These are phyloP conservation scores for Pelobates cultripes DNA, from an alignment of 2,797 vertebrate genomes.

Conservation along the genomic window DNA sequence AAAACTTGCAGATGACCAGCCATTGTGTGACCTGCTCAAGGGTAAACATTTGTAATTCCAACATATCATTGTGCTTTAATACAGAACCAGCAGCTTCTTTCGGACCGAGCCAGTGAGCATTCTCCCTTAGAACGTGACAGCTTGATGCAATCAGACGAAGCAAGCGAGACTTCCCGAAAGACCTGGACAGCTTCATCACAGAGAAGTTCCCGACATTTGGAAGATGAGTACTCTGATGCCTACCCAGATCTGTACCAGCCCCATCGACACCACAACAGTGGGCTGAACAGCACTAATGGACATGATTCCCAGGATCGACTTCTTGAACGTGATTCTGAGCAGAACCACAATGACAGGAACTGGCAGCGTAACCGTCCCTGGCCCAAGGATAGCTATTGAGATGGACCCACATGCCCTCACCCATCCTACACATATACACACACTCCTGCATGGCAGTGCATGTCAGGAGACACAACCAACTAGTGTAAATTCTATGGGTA, in stretches of 20 bases:
- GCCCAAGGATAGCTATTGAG: conserved; percentile 93
- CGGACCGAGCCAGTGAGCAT: conserved; percentile 78
- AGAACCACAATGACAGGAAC: conserved; percentile 87
- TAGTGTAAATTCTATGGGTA: conserved; percentile 50
- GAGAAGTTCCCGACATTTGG: conserved; percentile 80
- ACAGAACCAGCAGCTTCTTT: conserved; percentile 85
- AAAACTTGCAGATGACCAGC: no score
- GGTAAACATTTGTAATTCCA: not conserved
- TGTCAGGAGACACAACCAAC: conserved; percentile 46
- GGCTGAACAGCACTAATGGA: conserved; percentile 83
- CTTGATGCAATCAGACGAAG: conserved; percentile 92
- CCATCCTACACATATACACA: conserved; percentile 38
- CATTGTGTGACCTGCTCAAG: no score
- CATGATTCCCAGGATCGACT: conserved; percentile 87
- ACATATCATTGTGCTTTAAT: not conserved
- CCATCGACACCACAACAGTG: conserved; percentile 80
- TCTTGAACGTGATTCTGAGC: conserved; percentile 82
- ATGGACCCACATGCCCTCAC: conserved; percentile 21
- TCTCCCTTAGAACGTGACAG: conserved; percentile 92
- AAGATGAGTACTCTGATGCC: conserved; percentile 79
- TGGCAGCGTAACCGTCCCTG: conserved; percentile 90
- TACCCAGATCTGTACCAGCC: conserved; percentile 90
- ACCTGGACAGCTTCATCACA: conserved; percentile 73
- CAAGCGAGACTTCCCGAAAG: conserved; percentile 86
- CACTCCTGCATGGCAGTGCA: conserved; percentile 53